Evolutionary conservation across 2,113 vertebrate genomes (phyloP).

Genomic region (Thamnaconus septentrionalis): DNA sequence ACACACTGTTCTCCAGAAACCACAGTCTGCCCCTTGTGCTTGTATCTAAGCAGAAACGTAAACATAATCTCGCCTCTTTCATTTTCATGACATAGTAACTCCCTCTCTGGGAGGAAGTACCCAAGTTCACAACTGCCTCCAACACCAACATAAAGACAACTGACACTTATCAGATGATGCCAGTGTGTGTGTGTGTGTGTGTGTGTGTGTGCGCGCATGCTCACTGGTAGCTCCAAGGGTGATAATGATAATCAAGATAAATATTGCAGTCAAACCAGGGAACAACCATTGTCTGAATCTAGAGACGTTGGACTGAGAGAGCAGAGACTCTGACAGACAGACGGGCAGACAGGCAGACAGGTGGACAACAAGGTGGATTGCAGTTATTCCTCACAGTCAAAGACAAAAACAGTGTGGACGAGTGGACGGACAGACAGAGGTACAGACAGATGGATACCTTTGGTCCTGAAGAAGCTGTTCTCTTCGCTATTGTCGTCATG

Average conservation of each 20-base stretch:
- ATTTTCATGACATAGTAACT: too few species aligned
- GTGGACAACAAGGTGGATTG: too few species aligned
- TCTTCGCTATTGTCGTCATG: constrained; percentile 34
- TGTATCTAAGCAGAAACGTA: not conserved
- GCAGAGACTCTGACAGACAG: constrained; percentile 29
- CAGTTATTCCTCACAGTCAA: not conserved
- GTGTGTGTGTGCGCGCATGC: constrained; percentile 7
- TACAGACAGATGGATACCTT: constrained; percentile 29
- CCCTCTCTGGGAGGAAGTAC: too few species aligned
- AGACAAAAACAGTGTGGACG: too few species aligned
- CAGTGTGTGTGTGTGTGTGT: constrained; percentile 7
- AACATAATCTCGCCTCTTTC: not conserved
- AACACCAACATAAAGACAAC: not conserved
- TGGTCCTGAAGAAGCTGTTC: constrained; percentile 52
- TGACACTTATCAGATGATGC: not conserved
- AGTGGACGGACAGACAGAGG: not conserved
- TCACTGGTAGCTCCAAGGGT: constrained; percentile 60
- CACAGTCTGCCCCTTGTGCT: constrained; percentile 5
- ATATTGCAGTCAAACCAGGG: constrained; percentile 22
- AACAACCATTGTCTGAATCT: constrained; percentile 45
- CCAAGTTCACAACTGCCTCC: not conserved
- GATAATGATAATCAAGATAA: constrained; percentile 64
- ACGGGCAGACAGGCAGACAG: not conserved
- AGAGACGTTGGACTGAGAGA: constrained; percentile 15
- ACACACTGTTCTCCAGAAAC: constrained; percentile 16